phyloP scores from a whole-genome alignment of 2,797 vertebrate species.

The Philypnodon macrostomus region DNA sequence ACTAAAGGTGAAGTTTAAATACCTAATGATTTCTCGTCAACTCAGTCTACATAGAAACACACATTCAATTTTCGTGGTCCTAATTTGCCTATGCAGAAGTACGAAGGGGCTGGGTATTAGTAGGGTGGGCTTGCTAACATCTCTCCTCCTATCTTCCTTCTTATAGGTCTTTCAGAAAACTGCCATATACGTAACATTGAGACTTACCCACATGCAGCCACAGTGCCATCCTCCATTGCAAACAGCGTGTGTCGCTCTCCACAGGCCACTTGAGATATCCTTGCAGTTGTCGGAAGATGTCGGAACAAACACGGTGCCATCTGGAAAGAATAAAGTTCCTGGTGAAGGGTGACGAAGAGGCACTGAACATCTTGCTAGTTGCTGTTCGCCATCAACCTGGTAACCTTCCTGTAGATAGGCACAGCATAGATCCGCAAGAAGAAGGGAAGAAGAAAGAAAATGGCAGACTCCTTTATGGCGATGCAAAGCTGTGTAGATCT shows the following conservation, averaged over 20 bases:
- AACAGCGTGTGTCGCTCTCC: slow-evolving; percentile 73
- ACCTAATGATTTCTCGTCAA: slow-evolving; percentile 49
- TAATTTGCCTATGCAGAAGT: slow-evolving; percentile 63
- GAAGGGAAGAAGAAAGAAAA: slow-evolving; percentile 69
- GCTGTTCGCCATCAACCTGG: slow-evolving; percentile 69
- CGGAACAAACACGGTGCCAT: slow-evolving; percentile 71
- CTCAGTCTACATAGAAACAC: slow-evolving; percentile 21
- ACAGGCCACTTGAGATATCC: slow-evolving; percentile 79
- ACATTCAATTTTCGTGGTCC: slow-evolving; percentile 33
- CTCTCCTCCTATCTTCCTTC: slow-evolving; percentile 49
- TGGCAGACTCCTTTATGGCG: slow-evolving; percentile 76
- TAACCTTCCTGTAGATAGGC: slow-evolving; percentile 51
- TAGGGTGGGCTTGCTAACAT: slow-evolving; percentile 58
- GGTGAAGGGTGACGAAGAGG: slow-evolving; percentile 67
- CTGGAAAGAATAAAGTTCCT: slow-evolving; percentile 67
- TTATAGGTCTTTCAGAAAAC: slow-evolving; percentile 43
- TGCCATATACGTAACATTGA: slow-evolving; percentile 30
- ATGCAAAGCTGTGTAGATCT: slow-evolving; percentile 72
- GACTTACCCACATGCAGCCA: slow-evolving; percentile 86
- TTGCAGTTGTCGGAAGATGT: slow-evolving; percentile 70
- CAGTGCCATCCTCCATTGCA: slow-evolving; percentile 69
- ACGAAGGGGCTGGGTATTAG: slow-evolving; percentile 28
- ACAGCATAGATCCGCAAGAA: too few relatives aligned
- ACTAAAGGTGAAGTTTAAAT: slow-evolving; percentile 42
- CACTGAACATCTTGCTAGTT: slow-evolving; percentile 54